phyloP scores from a whole-genome alignment of 2,797 vertebrate genomes.

The Antennarius maculatus region DNA sequence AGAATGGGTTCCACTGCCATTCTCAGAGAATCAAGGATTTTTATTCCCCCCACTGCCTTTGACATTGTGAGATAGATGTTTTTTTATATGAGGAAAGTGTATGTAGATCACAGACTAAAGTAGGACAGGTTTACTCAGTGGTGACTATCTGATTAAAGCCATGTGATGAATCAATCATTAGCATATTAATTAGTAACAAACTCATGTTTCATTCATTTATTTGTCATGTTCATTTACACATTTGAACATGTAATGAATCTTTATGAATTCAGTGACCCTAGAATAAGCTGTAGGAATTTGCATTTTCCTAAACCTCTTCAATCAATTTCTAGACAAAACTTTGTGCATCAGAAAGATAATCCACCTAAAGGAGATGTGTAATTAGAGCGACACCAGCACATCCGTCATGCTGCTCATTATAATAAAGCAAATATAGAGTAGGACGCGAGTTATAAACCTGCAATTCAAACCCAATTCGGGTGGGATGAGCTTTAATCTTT shows the following conservation, averaged over 20 bases:
- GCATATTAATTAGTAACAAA: background rate
- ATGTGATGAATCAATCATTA: background rate
- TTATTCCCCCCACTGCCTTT: too few species aligned
- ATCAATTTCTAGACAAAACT: background rate
- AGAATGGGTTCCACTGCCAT: too few species aligned
- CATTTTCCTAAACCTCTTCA: background rate
- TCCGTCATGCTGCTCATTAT: background rate
- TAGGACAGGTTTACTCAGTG: background rate
- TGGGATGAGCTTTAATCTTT: background rate
- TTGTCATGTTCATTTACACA: background rate
- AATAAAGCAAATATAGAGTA: too few species aligned
- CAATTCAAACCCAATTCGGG: background rate
- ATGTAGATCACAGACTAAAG: background rate
- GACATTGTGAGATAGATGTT: too few species aligned
- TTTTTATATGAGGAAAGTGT: background rate
- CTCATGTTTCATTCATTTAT: background rate
- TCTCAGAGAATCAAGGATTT: too few species aligned
- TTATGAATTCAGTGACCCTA: background rate
- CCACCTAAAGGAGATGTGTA: background rate
- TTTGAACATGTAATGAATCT: background rate
- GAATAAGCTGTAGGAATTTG: background rate
- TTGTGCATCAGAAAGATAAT: background rate
- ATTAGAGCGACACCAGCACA: background rate
- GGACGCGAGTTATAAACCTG: background rate
- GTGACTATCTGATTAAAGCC: constrained; percentile 1